Conservation (phyloP, 2,797 vertebrate genomes). For the Tamandua tetradactyla region DNA sequence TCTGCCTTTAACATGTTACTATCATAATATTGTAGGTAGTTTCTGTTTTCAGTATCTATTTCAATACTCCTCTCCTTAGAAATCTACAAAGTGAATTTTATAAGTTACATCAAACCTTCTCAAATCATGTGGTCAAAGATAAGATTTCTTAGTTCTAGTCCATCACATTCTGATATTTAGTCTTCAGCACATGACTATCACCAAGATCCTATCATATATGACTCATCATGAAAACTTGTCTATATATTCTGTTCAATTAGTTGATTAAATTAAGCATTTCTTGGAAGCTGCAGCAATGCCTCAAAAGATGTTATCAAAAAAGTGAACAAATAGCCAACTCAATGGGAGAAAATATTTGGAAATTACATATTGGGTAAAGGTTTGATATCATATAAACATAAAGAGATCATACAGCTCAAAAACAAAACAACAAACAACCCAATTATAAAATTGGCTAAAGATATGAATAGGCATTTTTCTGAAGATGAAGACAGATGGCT, state of each 20-base stretch:
- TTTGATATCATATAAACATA: too few species aligned
- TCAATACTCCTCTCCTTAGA: not conserved
- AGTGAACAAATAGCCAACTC: too few species aligned
- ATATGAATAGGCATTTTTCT: too few species aligned
- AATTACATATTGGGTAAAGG: too few species aligned
- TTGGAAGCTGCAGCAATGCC: not conserved
- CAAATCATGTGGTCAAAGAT: not conserved
- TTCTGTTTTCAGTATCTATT: conserved; percentile 56
- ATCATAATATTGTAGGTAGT: not conserved
- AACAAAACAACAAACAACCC: too few species aligned
- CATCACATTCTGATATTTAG: not conserved
- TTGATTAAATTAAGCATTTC: not conserved
- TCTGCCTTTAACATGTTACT: not conserved
- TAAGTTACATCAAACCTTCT: not conserved
- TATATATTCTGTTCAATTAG: not conserved
- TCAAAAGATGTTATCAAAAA: too few species aligned
- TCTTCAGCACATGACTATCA: not conserved
- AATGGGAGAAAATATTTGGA: too few species aligned
- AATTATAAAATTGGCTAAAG: too few species aligned
- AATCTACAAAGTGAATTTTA: not conserved
- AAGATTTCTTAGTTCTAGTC: not conserved
- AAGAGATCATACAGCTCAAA: too few species aligned
- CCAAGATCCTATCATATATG: not conserved
- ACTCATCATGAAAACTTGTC: not conserved
- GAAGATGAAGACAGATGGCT: too few species aligned